Evolutionary conservation across 2,888 invertebrate species (phyloP), one percentile per base, ranked within the genome.

Genomic region (Torymus auratus): DNA sequence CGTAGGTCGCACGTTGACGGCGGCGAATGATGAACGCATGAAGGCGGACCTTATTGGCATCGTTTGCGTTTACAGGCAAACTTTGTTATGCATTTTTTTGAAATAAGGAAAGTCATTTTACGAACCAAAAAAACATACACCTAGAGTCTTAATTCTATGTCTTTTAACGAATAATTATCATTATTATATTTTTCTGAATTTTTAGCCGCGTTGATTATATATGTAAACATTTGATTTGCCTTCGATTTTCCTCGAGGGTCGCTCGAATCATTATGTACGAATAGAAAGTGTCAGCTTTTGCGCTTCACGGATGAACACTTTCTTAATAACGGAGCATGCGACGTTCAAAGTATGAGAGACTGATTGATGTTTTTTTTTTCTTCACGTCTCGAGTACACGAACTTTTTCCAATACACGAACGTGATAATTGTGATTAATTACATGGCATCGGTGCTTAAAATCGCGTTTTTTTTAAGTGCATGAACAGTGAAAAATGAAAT

Each of bases 391-490:
- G 20, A 72, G 60, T 41, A 41, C 55, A 78, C 20, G 52, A 41
- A 41, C 41, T 41, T 41, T 15, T 79, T 62, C 65, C 20, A n/a
- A 41, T 14, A 55, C 28, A 15, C 17, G 11, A 74, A 23, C 41
- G 41, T 41, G 41, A 41, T 41, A 58, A 53, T 20, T 17, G 10
- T 52, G n/a, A 65, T 50, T 20, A 12, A 12, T 11, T 15, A 58
- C 56, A 1, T 62, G 50, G 60, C 52, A 72, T 67, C 56, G 56
- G 52, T 60, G 53, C 23, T 80, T 80, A 20, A 52, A 64, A 55
- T 78, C 70, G 70, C 64, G 61, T 15, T 41, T 17, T 73, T 73
- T 64, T 52, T 68, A 78, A 81, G 67, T 81, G 81, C 81, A 81
- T 81, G 81, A 74, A 73, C 70, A 74, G 56, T 75, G 70, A 15